phyloP scores from a whole-genome alignment of 2,797 vertebrate species.

The Morelia viridis region DNA sequence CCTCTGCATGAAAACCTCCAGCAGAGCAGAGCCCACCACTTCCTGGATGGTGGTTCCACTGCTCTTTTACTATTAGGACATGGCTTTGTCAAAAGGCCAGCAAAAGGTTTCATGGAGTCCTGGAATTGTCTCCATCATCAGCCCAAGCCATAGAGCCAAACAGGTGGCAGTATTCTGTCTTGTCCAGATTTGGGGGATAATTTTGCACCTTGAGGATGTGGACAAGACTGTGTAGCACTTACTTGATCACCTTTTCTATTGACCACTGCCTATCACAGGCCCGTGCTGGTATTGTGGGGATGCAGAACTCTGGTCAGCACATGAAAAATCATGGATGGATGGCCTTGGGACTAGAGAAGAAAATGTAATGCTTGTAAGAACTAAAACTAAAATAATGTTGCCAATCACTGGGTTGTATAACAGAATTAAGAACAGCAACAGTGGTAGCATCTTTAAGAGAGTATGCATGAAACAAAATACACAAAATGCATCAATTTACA shows the following conservation, averaged over 20 bases:
- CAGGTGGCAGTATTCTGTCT: not conserved
- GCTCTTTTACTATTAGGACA: not conserved
- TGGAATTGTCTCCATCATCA: not conserved
- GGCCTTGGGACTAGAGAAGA: not conserved
- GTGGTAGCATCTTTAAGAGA: not conserved
- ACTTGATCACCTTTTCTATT: not conserved
- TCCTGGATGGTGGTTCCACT: not conserved
- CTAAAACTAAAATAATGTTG: constrained; percentile 4
- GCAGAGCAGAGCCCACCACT: not conserved
- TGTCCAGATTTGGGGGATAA: not conserved
- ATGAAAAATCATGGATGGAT: not conserved
- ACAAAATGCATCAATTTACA: constrained; percentile 56
- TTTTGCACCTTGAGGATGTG: not conserved
- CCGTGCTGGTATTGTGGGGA: no score
- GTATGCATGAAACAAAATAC: constrained; percentile 42
- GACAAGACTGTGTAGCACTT: not conserved
- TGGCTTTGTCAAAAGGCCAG: not conserved
- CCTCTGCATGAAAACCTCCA: not conserved
- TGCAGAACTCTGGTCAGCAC: not conserved
- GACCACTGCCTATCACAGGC: not conserved
- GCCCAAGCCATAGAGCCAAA: not conserved
- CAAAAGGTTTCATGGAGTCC: not conserved
- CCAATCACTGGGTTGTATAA: not conserved
- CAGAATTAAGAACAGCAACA: not conserved
- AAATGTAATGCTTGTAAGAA: not conserved